Evolutionary conservation across 2,888 invertebrate genomes (phyloP).

Genomic region (Pristionchus arcanus): DNA sequence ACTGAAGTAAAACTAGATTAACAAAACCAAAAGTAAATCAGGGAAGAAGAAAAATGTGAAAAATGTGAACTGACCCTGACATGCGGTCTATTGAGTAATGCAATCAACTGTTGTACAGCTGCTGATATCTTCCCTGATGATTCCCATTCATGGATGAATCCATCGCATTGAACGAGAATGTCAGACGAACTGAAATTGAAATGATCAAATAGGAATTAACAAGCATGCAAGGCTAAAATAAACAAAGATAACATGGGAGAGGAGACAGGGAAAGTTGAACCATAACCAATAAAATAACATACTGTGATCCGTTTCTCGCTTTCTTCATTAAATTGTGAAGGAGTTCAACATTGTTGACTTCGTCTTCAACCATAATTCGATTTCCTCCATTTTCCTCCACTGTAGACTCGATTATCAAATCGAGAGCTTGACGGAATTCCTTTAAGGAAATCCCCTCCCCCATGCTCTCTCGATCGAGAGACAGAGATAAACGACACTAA

Average conservation of each 20-base stretch:
- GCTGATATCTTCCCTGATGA: constrained; percentile 59
- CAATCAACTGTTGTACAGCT: constrained; percentile 64
- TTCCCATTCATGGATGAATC: constrained; percentile 66
- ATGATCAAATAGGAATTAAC: neutral
- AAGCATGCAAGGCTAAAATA: neutral
- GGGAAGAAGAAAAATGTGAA: too few species aligned
- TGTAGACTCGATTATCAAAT: constrained; percentile 39
- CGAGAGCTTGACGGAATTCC: constrained; percentile 51
- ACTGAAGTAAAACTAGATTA: constrained; percentile 54
- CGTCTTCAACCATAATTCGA: constrained; percentile 52
- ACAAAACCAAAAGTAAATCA: too few species aligned
- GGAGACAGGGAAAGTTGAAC: neutral
- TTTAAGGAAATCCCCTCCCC: constrained; percentile 35
- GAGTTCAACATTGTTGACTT: constrained; percentile 49
- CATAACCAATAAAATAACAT: neutral
- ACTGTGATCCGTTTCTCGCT: constrained; percentile 35
- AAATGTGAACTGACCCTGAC: constrained; percentile 57
- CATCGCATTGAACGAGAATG: constrained; percentile 62
- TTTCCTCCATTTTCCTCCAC: constrained; percentile 51
- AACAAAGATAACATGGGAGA: neutral
- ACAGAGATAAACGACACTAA: neutral
- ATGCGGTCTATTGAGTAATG: constrained; percentile 63
- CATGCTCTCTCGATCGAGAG: constrained; percentile 43
- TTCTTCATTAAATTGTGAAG: constrained; percentile 46
- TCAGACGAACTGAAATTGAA: constrained; percentile 57